phyloP scores from a whole-genome alignment of 2,113 vertebrate species.

The Tichodroma muraria region DNA sequence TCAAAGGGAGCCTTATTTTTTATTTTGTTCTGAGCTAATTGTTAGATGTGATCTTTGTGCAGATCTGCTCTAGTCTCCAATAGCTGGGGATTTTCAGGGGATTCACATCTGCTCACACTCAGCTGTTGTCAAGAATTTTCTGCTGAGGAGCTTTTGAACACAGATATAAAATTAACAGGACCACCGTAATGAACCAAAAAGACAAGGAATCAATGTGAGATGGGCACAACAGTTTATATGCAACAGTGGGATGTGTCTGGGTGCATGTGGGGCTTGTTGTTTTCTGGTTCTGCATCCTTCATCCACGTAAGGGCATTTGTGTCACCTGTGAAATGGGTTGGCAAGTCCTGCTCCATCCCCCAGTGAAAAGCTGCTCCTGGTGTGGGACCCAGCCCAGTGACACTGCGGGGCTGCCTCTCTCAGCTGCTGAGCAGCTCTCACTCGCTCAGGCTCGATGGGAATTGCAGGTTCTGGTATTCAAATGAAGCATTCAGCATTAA shows the following conservation, averaged over 20 bases:
- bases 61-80: not conserved
- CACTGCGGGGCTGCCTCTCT: not conserved
- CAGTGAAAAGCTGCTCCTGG: not conserved
- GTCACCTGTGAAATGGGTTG: not conserved
- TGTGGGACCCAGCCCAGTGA: not conserved
- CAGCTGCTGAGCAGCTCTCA: not conserved
- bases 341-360: not conserved
- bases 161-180: not conserved
- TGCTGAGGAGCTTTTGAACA: not conserved
- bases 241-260: not conserved
- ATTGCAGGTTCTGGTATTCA: not conserved
- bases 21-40: not conserved
- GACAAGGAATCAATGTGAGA: not conserved
- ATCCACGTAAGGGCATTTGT: not conserved
- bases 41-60: not conserved
- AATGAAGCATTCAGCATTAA: not conserved
- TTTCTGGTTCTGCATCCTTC: not conserved
- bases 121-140: not conserved
- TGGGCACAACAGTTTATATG: not conserved
- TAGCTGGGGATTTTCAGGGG: not conserved
- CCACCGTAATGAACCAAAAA: not conserved
- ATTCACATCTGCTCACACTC: not conserved
- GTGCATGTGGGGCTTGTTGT: accelerated
- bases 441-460: not conserved
- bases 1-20: not conserved